Conservation (phyloP, 2,797 vertebrate species). For the Tolypeutes matacus region DNA sequence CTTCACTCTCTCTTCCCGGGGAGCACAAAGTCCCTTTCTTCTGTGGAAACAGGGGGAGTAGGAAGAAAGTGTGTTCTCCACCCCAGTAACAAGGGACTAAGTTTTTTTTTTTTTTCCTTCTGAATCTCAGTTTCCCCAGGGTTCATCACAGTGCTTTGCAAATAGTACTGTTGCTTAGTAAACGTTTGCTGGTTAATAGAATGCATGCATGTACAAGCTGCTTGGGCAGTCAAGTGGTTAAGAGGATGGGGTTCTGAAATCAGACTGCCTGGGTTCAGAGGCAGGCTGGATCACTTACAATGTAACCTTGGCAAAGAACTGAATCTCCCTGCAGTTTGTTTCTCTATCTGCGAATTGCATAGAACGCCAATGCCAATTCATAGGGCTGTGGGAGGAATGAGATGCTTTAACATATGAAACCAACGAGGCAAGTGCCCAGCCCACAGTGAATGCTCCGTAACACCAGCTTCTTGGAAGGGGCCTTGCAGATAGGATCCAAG, state of each 20-base stretch:
- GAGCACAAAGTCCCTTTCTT: background rate
- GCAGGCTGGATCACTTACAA: background rate
- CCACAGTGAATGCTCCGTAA: background rate
- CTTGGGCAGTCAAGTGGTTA: background rate
- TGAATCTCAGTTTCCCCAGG: background rate
- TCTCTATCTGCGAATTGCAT: slow-evolving; percentile 3
- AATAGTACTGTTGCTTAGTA: background rate
- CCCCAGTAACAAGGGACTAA: background rate
- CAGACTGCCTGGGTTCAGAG: background rate
- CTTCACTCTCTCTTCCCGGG: background rate
- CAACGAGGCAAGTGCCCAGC: background rate
- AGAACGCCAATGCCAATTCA: background rate
- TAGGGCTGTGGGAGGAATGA: background rate
- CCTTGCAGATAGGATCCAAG: background rate
- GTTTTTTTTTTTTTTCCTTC: background rate
- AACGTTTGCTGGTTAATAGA: background rate
- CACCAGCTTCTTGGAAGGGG: background rate
- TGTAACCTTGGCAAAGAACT: background rate
- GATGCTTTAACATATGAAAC: background rate
- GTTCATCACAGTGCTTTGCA: background rate
- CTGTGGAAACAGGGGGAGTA: background rate
- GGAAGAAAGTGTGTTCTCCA: background rate
- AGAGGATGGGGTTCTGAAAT: background rate
- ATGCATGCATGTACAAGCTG: background rate
- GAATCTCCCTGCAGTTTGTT: background rate